Evolutionary conservation across 92 coral and sea anemone genomes (phyloP), one percentile per base, ranked within the genome.

Genomic region (Porites cylindrica): DNA sequence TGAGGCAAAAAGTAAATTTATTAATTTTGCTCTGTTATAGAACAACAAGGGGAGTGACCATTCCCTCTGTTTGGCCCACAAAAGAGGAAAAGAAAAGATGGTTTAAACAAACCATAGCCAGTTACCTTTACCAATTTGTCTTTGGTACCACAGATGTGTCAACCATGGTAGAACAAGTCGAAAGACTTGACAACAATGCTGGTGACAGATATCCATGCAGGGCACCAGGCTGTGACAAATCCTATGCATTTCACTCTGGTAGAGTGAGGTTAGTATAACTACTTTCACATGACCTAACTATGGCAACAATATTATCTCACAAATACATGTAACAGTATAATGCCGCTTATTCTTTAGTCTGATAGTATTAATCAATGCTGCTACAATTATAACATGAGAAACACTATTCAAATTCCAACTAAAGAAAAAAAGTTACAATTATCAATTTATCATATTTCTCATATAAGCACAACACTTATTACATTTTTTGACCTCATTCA

Each of bases 241-340:
- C 68, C 1, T 72, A 70, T 73, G 87, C 69, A 58, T 83, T 72
- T 17, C 87, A 83, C 64, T 70, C 87, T n/a, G 66, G 87, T 32
- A 56, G 87, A 54, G 87, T 56, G 21, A 83, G 80, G 68, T 72
- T 38, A 38, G 47, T 38, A 38, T 38, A 38, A 38, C 32, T 29
- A 29, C 32, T 7, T n/a, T 69, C 19, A 66, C 70, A 66, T 66
- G n/a, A 66, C 29, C 84, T 52, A 19, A 18, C 17, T 62, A 29
- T 56, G 20, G 38, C 38, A 76, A 76, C 54, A 76, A 60, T 38
- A 5, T 38, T 38, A 38, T 38, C 61, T 76, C 32, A 51, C 24
- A 1, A 20, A 53, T 1, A 52, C 12, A 76, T 9, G 65, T 76
- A 53, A 76, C 63, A 56, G 70, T 66, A 26, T 66, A 18, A 18